These are phyloP conservation scores for Lottia gigantea DNA, from an alignment of 2,888 invertebrate genomes.

Conservation along the genomic window DNA sequence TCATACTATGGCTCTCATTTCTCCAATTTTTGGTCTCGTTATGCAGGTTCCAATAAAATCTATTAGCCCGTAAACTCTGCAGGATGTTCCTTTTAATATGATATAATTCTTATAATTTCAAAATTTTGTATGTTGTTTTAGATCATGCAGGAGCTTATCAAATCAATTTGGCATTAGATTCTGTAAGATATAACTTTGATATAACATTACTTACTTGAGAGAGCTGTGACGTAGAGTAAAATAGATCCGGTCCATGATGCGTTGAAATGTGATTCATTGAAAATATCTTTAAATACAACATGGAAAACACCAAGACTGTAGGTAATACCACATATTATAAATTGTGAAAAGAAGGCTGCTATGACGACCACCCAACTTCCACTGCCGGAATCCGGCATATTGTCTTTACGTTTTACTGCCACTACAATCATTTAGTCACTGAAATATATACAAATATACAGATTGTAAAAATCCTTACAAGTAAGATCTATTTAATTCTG, in stretches of 20 bases:
- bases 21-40: background rate
- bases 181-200: background rate
- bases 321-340: slow-evolving; percentile 61
- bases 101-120: too few species aligned
- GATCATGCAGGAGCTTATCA: too few species aligned
- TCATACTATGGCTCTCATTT: background rate
- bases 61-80: too few species aligned
- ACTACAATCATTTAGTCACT: slow-evolving; percentile 54
- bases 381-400: slow-evolving; percentile 38
- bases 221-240: slow-evolving; percentile 54
- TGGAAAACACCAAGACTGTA: slow-evolving; percentile 62
- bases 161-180: background rate
- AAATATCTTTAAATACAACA: slow-evolving; percentile 54
- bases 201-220: slow-evolving; percentile 49
- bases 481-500: too few species aligned
- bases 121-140: too few species aligned
- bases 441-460: slow-evolving; percentile 22
- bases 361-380: slow-evolving; percentile 56
- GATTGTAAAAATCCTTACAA: too few species aligned
- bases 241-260: slow-evolving; percentile 60
- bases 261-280: slow-evolving; percentile 55
- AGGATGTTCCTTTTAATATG: too few species aligned
- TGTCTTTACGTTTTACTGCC: slow-evolving; percentile 32
- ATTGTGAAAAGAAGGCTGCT: slow-evolving; percentile 61
- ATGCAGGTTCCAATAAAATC: background rate